phyloP scores from a whole-genome alignment of 2,113 vertebrate species.

The Motacilla alba region DNA sequence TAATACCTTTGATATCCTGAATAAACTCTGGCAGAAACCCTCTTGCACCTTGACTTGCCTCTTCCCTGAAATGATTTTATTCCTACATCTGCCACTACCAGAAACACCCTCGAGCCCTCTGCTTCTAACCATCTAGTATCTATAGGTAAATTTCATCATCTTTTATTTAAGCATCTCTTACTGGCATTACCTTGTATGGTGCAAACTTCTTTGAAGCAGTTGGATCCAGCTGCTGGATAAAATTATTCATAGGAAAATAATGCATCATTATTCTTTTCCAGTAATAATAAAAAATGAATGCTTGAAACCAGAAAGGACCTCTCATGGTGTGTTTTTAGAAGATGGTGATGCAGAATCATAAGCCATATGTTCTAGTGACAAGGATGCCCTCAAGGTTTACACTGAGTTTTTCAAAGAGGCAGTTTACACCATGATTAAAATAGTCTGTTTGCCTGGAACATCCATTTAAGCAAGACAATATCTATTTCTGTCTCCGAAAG shows the following conservation, averaged over 20 bases:
- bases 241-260: neutral
- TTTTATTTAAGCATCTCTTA: neutral
- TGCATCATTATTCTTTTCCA: neutral
- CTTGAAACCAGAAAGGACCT: neutral
- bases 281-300: neutral
- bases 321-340: conserved; percentile 13
- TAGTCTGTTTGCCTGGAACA: conserved; percentile 65
- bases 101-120: neutral
- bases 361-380: conserved; percentile 28
- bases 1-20: neutral
- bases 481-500: conserved; percentile 56
- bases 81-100: neutral
- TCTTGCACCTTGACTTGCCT: neutral
- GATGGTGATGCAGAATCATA: conserved; percentile 4
- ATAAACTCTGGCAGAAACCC: neutral
- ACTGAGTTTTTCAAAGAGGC: conserved; percentile 13
- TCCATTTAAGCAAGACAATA: conserved; percentile 48
- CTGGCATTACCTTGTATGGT: neutral
- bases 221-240: neutral
- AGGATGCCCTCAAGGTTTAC: conserved; percentile 54
- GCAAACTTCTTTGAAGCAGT: neutral
- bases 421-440: conserved; percentile 66
- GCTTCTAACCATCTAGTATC: neutral
- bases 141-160: neutral
- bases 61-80: neutral